Evolutionary conservation across 2,113 vertebrate species (phyloP), one percentile per base, ranked within the genome.

Genomic region (Nyctereutes procyonoides): DNA sequence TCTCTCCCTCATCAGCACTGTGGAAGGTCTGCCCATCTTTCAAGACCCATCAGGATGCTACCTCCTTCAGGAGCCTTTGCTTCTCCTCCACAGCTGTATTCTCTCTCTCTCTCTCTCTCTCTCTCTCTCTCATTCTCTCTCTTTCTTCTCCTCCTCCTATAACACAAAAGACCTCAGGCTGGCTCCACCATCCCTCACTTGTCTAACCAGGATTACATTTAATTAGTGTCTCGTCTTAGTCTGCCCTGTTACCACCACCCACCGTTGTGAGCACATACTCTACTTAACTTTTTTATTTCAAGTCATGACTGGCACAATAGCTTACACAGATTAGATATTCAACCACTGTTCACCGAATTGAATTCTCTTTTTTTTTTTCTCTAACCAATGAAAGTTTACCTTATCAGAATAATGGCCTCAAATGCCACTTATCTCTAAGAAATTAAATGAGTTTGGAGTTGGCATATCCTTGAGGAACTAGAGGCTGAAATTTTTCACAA

Each of bases 81-180:
- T 48, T 43, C 43, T 26, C 65, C 28, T 56, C 15, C 80, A 51
- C 20, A 30, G 17, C 60, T 14, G 17, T 0, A 16, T 32, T 28
- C 1, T 2, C n/a, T 28, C 20, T 5, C 43, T 3, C 28, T 0
- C n/a, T 43, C n/a, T n/a, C 13, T 8, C 20, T 38, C 6, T 5
- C 30, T 60, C 35, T 7, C 32, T 53, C 32, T 19, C 28, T 10
- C 67, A 55, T 4, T 30, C 7, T 30, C 19, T 28, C 28, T 22
- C 51, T 35, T 3, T 56, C 56, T 14, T 13, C 12, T 60, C 19
- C 9, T 24, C 26, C 13, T 24, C 28, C 71, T 13, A 8, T 2
- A 76, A 48, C 6, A 17, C 81, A n/a, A 4, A 69, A 35, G n/a
- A 43, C 43, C 43, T 43, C 43, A 43, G 8, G 2, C 13, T 58